Base-by-base conservation (phyloP, 2,797 vertebrate species). In the Phalloptychus januarius region DNA sequence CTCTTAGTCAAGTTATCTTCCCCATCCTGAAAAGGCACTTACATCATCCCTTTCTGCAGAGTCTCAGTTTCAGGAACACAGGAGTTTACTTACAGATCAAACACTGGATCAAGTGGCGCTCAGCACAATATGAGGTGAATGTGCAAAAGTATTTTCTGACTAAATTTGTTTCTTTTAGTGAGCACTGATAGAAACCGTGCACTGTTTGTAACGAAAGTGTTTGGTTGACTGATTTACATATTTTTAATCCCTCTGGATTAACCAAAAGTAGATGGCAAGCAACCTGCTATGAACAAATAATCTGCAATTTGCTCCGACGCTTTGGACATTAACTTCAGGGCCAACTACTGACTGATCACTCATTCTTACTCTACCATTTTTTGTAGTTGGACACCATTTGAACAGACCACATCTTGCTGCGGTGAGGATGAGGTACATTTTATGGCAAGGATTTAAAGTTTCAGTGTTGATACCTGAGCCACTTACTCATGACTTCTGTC, bases 41-140 rank as follows among this genome's bases (percentile, higher is more conserved):
- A 90, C 88, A 93, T 94, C 93, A 93, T 83, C 83, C 75, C 72
- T 73, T 81, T 87, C 75, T 79, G 86, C 79, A 65, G 81, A 86
- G 92, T 92, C 86, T 94, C 87, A 80, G 84, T 90, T 95, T 92
- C 92, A 91, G 80, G 76, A 84, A 61, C 84, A 81, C 79, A 88
- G 90, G 92, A 94, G 92, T 93, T 94, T 90, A 94, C 85, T 95
- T 93, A 93, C 92, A 92, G 92, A 90, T 95, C 89, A 94, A 81
- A 79, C 83, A 79, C 81, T 78, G 83, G 82, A 90, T 89, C 86
- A 85, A 86, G 75, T 75, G 76, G 40, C 58, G 20, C 75, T 80
- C 36, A 1, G 71, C 38, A 71, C 54, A 84, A 82, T 48, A 48
- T 82, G 73, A 89, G 82, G 84, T 87, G 73, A 87, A 46, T 23